These are phyloP conservation scores for Sebastes matsubarae DNA, from an alignment of 2,797 vertebrate species.

Conservation along the genomic window DNA sequence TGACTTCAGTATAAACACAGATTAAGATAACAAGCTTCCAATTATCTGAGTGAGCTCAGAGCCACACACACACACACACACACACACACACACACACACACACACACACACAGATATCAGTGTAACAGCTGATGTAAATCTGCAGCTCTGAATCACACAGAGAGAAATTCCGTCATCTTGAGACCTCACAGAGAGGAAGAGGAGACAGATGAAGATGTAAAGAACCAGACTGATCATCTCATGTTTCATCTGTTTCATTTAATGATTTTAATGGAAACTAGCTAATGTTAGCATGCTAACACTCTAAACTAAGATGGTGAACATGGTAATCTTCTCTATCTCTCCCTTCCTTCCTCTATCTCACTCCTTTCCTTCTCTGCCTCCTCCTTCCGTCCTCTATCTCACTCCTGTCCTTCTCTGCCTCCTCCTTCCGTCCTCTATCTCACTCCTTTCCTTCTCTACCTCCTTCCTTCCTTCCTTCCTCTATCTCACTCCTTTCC, in stretches of 20 bases:
- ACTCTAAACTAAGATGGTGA: no score
- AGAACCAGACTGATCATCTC: not conserved
- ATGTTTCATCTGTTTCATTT: not conserved
- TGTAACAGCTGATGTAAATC: constrained; percentile 31
- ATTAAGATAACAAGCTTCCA: constrained; percentile 37
- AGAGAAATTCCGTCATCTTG: not conserved
- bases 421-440: no score
- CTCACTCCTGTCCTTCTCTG: no score
- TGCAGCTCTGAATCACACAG: constrained; percentile 13
- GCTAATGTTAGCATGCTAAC: not conserved
- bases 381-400: no score
- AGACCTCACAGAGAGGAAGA: not conserved
- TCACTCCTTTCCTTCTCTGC: no score
- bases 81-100: not conserved
- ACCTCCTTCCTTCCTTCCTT: not conserved
- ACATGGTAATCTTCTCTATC: no score
- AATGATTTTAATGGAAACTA: not conserved
- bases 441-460: no score
- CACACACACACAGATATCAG: not conserved
- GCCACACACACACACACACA: not conserved
- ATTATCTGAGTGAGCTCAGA: constrained; percentile 27
- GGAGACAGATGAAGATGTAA: not conserved
- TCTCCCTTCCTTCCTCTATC: no score
- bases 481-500: no score
- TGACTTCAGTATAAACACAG: not conserved